Evolutionary conservation across 1,140 invertebrate species (phyloP), one percentile per base, ranked within the genome.

Genomic region (Halictus rubicundus): DNA sequence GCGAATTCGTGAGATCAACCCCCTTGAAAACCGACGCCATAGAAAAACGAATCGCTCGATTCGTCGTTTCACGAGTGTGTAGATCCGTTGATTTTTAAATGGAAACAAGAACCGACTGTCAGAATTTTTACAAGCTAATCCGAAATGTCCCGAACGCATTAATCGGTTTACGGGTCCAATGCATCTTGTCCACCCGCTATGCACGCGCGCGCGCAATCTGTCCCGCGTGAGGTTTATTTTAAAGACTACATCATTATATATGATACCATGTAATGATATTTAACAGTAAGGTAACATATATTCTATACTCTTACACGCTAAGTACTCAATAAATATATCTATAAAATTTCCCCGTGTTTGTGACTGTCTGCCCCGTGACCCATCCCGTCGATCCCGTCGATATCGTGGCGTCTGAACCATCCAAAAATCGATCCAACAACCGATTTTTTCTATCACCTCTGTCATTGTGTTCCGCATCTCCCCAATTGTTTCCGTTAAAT

Each of bases 241-340:
- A 91, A 87, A 89, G 71, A 87, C 74, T 85, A 86, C 85, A 78
- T 87, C 75, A 83, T 82, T 89, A 89, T 89, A 88, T 80, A 81
- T 89, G 89, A 88, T 92, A 92, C 88, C 88, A 91, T 90, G 90
- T 92, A 92, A 92, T 87, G 69, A 88, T 90, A 90, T 89, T 90
- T 90, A 92, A 92, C 83, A 86, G 86, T 92, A 91, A 91, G 87
- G 88, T 91, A 90, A 90, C 82, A 89, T 88, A 91, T 91, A 92
- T 91, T 92, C 90, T 92, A 92, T 92, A 92, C 91, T 92, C 91
- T 92, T 92, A 92, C 90, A 91, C 89, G 88, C 90, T 92, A 92
- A 92, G 91, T 92, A 92, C 88, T 92, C 91, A 92, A 92, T 92
- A 92, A 92, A 92, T 92, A 92, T 92, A 92, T 92, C 89, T 92